Percentiles rank a stretch among this genome's conserved stretches.
phyloP scores from a whole-genome alignment of 2,113 vertebrate species.

The Acrocephalus kingi region DNA sequence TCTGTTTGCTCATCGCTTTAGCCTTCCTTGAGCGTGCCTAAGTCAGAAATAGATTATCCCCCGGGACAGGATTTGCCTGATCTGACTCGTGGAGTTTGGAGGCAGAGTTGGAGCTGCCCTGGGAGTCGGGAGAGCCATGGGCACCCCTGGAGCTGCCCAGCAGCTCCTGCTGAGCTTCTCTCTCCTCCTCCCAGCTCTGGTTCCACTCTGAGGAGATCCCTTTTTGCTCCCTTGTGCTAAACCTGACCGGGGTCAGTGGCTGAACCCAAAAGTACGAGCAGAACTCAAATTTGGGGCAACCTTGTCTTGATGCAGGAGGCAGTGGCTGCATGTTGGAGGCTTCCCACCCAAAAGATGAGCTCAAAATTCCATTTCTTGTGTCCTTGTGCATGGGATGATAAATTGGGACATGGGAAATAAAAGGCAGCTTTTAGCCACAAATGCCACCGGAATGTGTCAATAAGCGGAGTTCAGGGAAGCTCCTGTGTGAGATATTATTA shows the following conservation, averaged over 20 bases:
- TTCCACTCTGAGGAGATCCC: accelerated
- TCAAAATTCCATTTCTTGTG: accelerated
- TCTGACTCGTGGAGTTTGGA: constrained; percentile 16
- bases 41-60: constrained; percentile 45
- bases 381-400: not conserved
- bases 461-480: not conserved
- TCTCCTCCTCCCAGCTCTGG: not conserved
- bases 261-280: accelerated
- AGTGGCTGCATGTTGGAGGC: accelerated
- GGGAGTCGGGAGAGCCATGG: accelerated
- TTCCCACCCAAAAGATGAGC: not conserved
- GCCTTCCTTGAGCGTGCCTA: constrained; percentile 18
- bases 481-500: not conserved
- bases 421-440: not conserved
- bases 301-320: accelerated
- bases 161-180: not conserved
- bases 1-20: constrained; percentile 51
- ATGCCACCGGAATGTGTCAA: not conserved
- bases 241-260: accelerated
- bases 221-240: not conserved
- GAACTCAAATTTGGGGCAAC: not conserved
- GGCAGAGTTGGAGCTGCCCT: not conserved
- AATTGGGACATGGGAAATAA: not conserved
- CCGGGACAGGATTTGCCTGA: constrained; percentile 24
- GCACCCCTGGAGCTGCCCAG: not conserved